These are phyloP conservation scores for Ataeniobius toweri DNA, from an alignment of 2,797 vertebrate species.

Conservation along the genomic window DNA sequence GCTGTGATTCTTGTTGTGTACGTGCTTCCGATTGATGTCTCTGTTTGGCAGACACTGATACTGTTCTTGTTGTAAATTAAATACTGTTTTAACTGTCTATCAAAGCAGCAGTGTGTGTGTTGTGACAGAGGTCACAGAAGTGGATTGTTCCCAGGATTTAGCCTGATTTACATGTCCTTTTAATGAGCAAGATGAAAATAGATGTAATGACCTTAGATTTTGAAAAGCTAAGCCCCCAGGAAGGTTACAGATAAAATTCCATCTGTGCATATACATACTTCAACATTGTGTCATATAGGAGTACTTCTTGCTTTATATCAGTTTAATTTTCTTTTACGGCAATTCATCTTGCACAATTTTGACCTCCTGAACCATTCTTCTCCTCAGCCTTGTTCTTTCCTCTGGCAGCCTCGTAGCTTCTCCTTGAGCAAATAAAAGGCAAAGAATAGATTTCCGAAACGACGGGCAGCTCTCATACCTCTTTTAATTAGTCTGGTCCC, in stretches of 20 bases:
- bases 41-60: conserved; percentile 40
- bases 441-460: conserved; percentile 42
- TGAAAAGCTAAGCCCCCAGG: conserved; percentile 17
- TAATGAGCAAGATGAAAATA: conserved; percentile 38
- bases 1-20: background rate
- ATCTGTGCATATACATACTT: background rate
- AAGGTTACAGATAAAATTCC: background rate
- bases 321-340: conserved; percentile 9
- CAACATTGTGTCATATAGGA: background rate
- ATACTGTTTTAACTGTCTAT: conserved; percentile 62
- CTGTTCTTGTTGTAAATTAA: conserved; percentile 56
- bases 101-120: conserved; percentile 47
- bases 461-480: conserved; percentile 37
- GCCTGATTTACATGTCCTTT: conserved; percentile 45
- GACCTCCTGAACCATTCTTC: background rate
- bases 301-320: conserved; percentile 7
- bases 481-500: conserved; percentile 52
- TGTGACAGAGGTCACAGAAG: conserved; percentile 18
- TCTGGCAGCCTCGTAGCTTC: conserved; percentile 9
- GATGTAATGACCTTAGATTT: conserved; percentile 19
- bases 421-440: conserved; percentile 23
- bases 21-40: conserved; percentile 44
- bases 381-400: background rate
- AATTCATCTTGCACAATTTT: conserved; percentile 5
- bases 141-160: conserved; percentile 33